Conservation (phyloP, 1,140 invertebrate genomes). For the Pristionchus pacificus region DNA sequence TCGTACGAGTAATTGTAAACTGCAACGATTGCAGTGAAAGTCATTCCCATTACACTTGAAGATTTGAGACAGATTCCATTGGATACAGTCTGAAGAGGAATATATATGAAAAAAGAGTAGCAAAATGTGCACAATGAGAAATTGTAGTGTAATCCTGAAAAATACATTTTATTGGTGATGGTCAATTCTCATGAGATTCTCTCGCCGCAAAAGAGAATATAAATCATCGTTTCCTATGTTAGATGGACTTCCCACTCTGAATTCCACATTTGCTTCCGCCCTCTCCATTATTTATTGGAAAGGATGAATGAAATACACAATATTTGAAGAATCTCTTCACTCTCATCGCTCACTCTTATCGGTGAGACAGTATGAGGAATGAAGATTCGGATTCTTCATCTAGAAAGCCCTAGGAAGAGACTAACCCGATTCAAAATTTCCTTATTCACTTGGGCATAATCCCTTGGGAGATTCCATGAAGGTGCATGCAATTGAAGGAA, state of each 20-base stretch:
- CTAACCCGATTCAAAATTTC: not conserved
- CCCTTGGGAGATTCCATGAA: not conserved
- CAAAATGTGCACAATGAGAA: no score
- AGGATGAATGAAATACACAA: not conserved
- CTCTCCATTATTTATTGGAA: no score
- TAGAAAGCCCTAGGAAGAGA: no score
- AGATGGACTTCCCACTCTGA: no score
- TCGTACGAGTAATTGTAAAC: slow-evolving; percentile 2
- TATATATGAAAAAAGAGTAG: no score
- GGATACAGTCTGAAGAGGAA: slow-evolving; percentile 2
- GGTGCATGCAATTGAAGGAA: not conserved
- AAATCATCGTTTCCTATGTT: no score
- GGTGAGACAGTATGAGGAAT: no score
- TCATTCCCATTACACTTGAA: slow-evolving; percentile 19
- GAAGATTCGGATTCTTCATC: no score
- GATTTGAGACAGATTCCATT: slow-evolving; percentile 6
- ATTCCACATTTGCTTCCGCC: no score
- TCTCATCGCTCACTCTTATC: no score
- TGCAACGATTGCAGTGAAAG: slow-evolving; percentile 3
- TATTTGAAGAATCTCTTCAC: not conserved
- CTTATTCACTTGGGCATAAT: not conserved
- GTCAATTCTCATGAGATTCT: not conserved
- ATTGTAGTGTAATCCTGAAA: no score
- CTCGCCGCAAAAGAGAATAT: not conserved
- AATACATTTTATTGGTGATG: no score